A percentile compares a stretch with the other conserved stretches of the same genome.
phyloP scores from a whole-genome alignment of 2,113 vertebrate genomes.

The Syngnathus typhle region DNA sequence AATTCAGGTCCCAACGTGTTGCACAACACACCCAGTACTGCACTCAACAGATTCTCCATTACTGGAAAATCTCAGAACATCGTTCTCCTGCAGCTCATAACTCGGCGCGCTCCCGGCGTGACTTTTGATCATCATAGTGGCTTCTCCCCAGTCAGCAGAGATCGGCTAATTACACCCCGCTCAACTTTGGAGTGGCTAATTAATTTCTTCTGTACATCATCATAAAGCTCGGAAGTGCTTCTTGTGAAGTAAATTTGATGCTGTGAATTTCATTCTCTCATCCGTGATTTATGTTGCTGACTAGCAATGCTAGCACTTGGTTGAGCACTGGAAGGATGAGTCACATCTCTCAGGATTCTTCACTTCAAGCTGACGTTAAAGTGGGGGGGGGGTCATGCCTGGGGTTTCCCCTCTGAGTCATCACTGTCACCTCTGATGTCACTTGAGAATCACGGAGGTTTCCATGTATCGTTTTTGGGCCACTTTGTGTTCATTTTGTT shows the following conservation, averaged over 20 bases:
- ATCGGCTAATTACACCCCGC: slow-evolving; percentile 24
- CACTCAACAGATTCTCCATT: neutral
- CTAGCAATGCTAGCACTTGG: neutral
- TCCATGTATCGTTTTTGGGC: neutral
- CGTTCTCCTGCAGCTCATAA: slow-evolving; percentile 9
- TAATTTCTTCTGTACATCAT: slow-evolving; percentile 28
- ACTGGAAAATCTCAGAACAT: neutral
- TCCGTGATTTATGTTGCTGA: slow-evolving; percentile 8
- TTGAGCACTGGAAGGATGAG: slow-evolving; percentile 24
- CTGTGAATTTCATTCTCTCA: neutral
- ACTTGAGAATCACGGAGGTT: neutral
- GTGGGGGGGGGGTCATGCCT: slow-evolving; percentile 31
- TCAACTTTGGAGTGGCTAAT: slow-evolving; percentile 37
- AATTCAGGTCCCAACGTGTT: slow-evolving; percentile 45
- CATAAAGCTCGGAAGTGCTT: slow-evolving; percentile 10
- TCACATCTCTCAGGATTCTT: slow-evolving; percentile 53
- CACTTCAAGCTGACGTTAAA: slow-evolving; percentile 8
- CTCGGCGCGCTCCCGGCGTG: neutral
- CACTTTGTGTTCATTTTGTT: neutral
- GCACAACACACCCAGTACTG: slow-evolving; percentile 11
- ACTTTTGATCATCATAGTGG: slow-evolving; percentile 21
- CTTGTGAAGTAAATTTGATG: slow-evolving; percentile 8
- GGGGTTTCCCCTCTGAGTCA: slow-evolving; percentile 53
- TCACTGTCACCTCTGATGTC: slow-evolving; percentile 35
- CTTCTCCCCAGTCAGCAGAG: slow-evolving; percentile 20